Base-by-base conservation (phyloP, 2,888 invertebrate species). In the Pollenia griseotomentosa region DNA sequence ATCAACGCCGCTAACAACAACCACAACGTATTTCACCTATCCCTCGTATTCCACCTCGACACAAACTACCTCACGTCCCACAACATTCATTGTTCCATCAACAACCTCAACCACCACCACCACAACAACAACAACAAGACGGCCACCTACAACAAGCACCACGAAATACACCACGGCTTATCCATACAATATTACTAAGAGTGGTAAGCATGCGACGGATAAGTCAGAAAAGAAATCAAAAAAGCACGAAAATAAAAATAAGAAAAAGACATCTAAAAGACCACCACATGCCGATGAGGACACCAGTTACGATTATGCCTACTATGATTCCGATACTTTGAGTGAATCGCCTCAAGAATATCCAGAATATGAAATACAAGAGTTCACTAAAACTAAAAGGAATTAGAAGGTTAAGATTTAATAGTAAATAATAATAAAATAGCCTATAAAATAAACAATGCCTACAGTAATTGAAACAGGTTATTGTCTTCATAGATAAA, bases 251-350 rank as follows among this genome's bases (percentile, higher is more conserved):
- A 83, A 80, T 44, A 90, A 90, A 75, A 70, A 94, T 79, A 89
- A 90, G 78, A 89, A 93, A 77, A 90, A 90, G 73, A 89, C 91
- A 93, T 53, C 94, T 93, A 90, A 95, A 94, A 90, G 92, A 71
- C 92, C 92, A 14, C 88, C 90, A 16, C 91, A 92, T 84, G 92
- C 93, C 44, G 95, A 96, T 88, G 96, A 96, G 90, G 96, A 96
- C 90, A 95, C 94, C 74, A 96, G 96, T 91, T 97, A 97, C 91
- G 97, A 97, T 92, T 97, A 97, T 90, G 97, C 97, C 6, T 97
- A 97, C 91, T 97, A 97, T 90, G 97, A 97, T 91, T 95, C 96
- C 81, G 97, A 97, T 91, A 95, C 95, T 71, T 79, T 90, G 74
- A 90, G 89, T 89, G 91, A 92, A 88, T 89, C 91, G 65, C 90